Evolutionary conservation across 2,797 vertebrate genomes (phyloP), one percentile per base, ranked within the genome.

Genomic region (Smutsia temminckii): DNA sequence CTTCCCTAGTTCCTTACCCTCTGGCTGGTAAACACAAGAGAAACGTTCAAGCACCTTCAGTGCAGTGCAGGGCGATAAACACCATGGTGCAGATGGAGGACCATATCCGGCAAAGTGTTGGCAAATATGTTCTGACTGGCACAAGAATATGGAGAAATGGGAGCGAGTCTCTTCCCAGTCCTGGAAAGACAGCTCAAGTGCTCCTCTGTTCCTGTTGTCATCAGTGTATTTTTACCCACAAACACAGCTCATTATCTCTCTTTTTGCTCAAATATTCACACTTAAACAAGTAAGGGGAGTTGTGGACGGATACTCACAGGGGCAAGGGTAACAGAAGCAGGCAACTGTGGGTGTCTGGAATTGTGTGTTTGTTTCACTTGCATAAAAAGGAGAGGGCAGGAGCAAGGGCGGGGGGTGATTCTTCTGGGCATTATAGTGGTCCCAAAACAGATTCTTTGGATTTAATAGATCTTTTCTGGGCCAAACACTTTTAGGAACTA

Each of bases 41-140:
- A 21, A 63, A 27, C 4, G 0, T 42, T n/a, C 21, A 46, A 23
- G 2, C 9, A 2, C 7, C 14, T 12, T 46, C 32, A 2, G 0
- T 13, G 27, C 0, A 25, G 16, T 16, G 18, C 37, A 5, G 5
- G n/a, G 49, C 14, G 8, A 20, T 12, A 51, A 71, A 66, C 12
- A 17, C 57, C 1, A 2, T 7, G 16, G 37, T 27, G 9, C 42
- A 29, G 59, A 68, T 8, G 7, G 32, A 51, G 17, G 13, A 21
- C 8, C 2, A 0, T 29, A 0, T 75, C 21, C 53, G 68, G 61
- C 32, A 32, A 29, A 29, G 9, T n/a, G 12, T 16, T 34, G 61
- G 16, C 32, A 80, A 57, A 63, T 20, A 21, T 5, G 29, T 68
- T 78, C 32, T 17, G 8, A 34, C 5, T 6, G 6, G 21, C 6